Conservation (phyloP, 2,797 vertebrate species). For the Dendrocincla tyrannina region DNA sequence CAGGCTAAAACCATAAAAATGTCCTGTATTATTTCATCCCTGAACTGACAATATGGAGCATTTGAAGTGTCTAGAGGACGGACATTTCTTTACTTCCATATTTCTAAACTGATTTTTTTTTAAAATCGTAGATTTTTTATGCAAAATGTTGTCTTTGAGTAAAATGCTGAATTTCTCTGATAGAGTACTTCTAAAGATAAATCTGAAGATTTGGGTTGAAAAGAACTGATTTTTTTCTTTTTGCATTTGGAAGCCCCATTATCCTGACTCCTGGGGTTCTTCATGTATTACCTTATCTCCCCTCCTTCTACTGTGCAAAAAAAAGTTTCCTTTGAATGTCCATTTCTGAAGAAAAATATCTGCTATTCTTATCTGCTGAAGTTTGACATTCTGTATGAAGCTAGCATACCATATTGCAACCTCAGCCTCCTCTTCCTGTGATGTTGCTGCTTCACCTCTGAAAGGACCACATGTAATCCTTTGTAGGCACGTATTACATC, state of each 20-base stretch:
- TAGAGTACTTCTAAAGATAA: neutral
- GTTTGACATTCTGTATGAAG: neutral
- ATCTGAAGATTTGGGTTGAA: neutral
- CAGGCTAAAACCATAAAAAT: neutral
- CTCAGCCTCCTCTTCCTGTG: neutral
- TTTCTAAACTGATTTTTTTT: neutral
- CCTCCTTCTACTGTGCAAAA: neutral
- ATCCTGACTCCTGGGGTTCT: neutral
- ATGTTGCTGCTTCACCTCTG: accelerated
- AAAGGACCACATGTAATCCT: accelerated
- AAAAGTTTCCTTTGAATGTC: neutral
- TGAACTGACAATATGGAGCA: neutral
- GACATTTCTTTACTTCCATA: neutral
- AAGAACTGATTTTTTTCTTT: neutral
- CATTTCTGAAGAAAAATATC: neutral
- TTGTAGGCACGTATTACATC: neutral
- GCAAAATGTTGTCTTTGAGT: neutral
- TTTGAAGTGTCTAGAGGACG: neutral
- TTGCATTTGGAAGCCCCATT: neutral
- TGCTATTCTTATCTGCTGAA: neutral
- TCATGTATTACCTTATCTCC: neutral
- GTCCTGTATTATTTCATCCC: neutral
- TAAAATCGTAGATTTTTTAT: neutral
- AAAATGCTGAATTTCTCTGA: neutral
- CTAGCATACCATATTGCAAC: neutral